Evolutionary conservation across 2,888 invertebrate species (phyloP).

Genomic region (Calameuta idolon): DNA sequence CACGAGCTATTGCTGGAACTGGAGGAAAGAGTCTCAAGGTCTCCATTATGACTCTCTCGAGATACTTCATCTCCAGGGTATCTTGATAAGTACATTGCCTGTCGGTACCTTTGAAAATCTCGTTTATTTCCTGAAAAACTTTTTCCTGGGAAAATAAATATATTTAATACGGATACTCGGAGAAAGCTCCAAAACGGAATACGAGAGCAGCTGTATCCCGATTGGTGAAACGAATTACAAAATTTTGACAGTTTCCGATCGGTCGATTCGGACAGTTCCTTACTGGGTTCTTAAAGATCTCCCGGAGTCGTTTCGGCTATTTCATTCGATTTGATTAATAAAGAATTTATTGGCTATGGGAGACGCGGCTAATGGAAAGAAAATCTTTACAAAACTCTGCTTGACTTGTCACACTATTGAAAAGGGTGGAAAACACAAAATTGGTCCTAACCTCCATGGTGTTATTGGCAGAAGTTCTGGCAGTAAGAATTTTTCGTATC

Average conservation of each 20-base stretch:
- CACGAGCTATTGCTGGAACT: slow-evolving; percentile 82
- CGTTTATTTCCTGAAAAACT: slow-evolving; percentile 79
- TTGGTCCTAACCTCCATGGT: slow-evolving; percentile 79
- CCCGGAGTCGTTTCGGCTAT: neutral
- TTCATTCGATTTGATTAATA: neutral
- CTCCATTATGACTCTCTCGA: slow-evolving; percentile 85
- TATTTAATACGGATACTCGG: neutral
- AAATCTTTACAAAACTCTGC: slow-evolving; percentile 75
- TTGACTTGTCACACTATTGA: slow-evolving; percentile 78
- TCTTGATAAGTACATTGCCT: slow-evolving; percentile 84
- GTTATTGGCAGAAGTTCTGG: slow-evolving; percentile 69
- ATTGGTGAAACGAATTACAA: neutral
- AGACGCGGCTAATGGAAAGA: slow-evolving; percentile 76
- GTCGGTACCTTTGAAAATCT: slow-evolving; percentile 82
- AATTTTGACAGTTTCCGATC: neutral
- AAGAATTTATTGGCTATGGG: slow-evolving; percentile 64
- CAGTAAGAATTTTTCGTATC: slow-evolving; percentile 37
- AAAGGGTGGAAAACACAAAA: slow-evolving; percentile 75
- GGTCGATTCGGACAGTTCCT: slow-evolving; percentile 1
- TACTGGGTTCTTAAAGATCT: slow-evolving; percentile 9
- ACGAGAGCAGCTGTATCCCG: neutral
- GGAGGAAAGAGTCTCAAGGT: slow-evolving; percentile 84
- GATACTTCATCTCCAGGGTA: slow-evolving; percentile 86
- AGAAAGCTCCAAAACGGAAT: neutral
- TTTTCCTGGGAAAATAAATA: slow-evolving; percentile 67